Evolutionary conservation across 1,140 invertebrate species (phyloP).

Genomic region (Drosophila erecta): DNA sequence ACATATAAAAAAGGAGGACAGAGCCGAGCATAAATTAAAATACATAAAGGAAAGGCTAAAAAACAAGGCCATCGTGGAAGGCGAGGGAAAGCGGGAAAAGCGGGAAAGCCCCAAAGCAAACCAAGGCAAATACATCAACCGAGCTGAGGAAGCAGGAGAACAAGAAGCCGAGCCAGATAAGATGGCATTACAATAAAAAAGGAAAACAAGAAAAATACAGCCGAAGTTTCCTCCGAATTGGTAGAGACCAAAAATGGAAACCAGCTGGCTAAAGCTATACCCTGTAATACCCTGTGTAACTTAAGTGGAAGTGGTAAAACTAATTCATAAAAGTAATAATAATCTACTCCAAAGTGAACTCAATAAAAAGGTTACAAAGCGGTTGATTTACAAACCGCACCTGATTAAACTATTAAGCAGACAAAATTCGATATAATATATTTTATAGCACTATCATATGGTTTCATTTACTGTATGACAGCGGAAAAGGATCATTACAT

Average conservation of each 20-base stretch:
- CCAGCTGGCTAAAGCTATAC: neutral
- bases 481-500: too few species aligned
- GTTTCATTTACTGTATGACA: too few species aligned
- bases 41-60: slow-evolving; percentile 78
- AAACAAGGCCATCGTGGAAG: slow-evolving; percentile 57
- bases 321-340: too few species aligned
- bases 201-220: slow-evolving; percentile 22
- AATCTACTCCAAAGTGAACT: too few species aligned
- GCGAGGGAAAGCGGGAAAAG: slow-evolving; percentile 8
- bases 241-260: neutral
- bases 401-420: too few species aligned
- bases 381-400: too few species aligned
- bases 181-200: slow-evolving; percentile 75
- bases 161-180: slow-evolving; percentile 48
- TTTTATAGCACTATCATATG: too few species aligned
- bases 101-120: slow-evolving; percentile 15
- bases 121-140: slow-evolving; percentile 68
- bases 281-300: neutral
- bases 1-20: slow-evolving; percentile 37
- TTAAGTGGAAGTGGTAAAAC: too few species aligned
- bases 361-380: too few species aligned
- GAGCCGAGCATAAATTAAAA: slow-evolving; percentile 76
- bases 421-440: too few species aligned
- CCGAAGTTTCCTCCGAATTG: slow-evolving; percentile 16
- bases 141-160: slow-evolving; percentile 6